Base-by-base conservation (phyloP, 1,140 invertebrate species). In the Penaeus chinensis region DNA sequence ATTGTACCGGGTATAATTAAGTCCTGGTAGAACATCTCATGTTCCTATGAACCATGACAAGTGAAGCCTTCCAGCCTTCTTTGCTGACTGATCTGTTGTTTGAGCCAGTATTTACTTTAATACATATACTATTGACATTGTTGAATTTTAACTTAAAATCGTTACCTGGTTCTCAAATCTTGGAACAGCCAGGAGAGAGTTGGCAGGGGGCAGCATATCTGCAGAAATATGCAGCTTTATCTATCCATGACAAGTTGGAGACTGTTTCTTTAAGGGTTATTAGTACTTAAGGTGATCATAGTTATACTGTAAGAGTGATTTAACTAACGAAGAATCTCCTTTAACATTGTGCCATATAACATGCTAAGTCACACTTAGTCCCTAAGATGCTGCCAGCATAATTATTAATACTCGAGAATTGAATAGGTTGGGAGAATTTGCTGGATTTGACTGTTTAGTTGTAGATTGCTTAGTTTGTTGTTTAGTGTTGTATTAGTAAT, bases 341-440 rank as follows among this genome's bases (percentile, higher is more conserved):
- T 80, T 88, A 88, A 88, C 87, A 88, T 88, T 88, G 87, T 88
- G 87, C 87, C 87, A 88, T 88, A 88, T 88, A 88, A 88, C 87
- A 88, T 84, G 87, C 87, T 88, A 88, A 88, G 87, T 88, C 87
- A 88, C 87, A 88, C 87, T 80, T 88, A 88, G 87, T 84, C 63
- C 78, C 80, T 88, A 88, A 88, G 87, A 84, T 84, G 87, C 87
- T 66, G 87, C 82, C 82, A 88, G 87, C 87, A 84, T 87, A 87
- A 87, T 88, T 84, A 88, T 84, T 88, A 88, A 88, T 88, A 88
- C 87, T 88, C 87, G 77, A 69, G 82, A 88, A 84, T 62, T 84
- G 87, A 84, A 84, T 88, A 80, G 84, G 87, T 84, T 88, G 87
- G 76, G 87, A 88, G 82, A 84, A 88, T 88, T 88, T 88, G 87